These are phyloP conservation scores for Actenoides hombroni DNA, from an alignment of 2,113 vertebrate species.

Conservation along the genomic window DNA sequence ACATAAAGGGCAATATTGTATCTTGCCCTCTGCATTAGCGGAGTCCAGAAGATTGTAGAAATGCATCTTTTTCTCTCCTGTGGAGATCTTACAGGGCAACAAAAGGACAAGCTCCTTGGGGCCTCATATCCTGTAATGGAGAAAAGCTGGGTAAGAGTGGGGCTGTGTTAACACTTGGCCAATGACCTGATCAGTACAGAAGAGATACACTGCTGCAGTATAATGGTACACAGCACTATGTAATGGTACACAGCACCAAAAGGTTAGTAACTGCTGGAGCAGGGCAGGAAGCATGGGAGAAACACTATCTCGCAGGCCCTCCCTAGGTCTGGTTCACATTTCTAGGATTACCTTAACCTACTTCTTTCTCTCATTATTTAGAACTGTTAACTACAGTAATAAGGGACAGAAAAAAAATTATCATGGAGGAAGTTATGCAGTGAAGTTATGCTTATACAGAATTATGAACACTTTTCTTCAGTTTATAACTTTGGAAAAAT, in stretches of 20 bases:
- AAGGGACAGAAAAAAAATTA: neutral
- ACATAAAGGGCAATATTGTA: neutral
- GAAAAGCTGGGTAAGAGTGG: neutral
- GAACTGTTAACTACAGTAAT: neutral
- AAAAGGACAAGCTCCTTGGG: neutral
- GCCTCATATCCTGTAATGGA: neutral
- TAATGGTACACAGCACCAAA: neutral
- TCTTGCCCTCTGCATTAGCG: neutral
- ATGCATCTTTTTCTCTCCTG: neutral
- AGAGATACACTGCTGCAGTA: neutral
- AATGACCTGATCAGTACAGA: neutral
- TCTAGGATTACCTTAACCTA: neutral
- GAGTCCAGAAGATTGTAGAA: neutral
- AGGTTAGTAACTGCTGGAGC: neutral
- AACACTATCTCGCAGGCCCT: neutral
- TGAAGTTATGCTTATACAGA: neutral
- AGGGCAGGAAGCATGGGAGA: neutral
- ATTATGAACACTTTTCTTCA: neutral
- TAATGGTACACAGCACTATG: neutral
- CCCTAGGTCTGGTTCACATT: neutral
- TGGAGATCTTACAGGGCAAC: neutral
- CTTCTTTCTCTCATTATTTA: neutral
- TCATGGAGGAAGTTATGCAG: neutral
- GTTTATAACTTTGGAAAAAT: neutral
- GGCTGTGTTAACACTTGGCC: neutral